Evolutionary conservation across 2,113 vertebrate genomes (phyloP), one percentile per base, ranked within the genome.

Genomic region (Corvus hawaiiensis): DNA sequence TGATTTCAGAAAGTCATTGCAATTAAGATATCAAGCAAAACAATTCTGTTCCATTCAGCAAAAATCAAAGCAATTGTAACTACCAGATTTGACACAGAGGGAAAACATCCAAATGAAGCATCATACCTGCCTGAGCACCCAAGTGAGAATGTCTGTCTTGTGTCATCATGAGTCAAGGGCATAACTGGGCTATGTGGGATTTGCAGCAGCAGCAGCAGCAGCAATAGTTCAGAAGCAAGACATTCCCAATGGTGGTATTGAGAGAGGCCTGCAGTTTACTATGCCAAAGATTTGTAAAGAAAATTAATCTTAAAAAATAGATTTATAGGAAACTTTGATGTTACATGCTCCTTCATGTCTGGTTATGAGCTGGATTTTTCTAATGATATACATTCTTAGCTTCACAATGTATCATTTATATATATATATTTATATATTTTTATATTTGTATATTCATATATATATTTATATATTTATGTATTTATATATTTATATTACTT

Each of bases 181-280:
- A 8, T 32, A 37, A 37, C 16, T 35, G 54, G 54, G 24, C 15
- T 55, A 0, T 10, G 15, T 10, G 74, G 51, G 43, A 54, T 79
- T 88, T 75, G 35, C 6, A 86, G 32, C 17, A 66, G 33, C 44
- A 75, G 44, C 6, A 71, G 44, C 18, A 64, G 30, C 35, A 76
- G 46, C 20, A 59, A 27, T 23, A 63, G 12, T 2, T 35, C 67
- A 41, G 32, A 78, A 77, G 37, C 19, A 43, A 48, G 39, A 76
- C 8, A 35, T 10, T 56, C 21, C 1, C 2, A 77, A 11, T 7
- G 26, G 3, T 7, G 39, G 17, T 23, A 44, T 5, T 8, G 19
- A 81, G 39, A 52, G 24, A 48, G 9, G 21, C 4, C 54, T 86
- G 16, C 19, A 35, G 22, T 55, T 44, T 51, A 16, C 11, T 77